Evolutionary conservation across 2,113 vertebrate genomes (phyloP).

Genomic region (Epinephelus cyanopodus): DNA sequence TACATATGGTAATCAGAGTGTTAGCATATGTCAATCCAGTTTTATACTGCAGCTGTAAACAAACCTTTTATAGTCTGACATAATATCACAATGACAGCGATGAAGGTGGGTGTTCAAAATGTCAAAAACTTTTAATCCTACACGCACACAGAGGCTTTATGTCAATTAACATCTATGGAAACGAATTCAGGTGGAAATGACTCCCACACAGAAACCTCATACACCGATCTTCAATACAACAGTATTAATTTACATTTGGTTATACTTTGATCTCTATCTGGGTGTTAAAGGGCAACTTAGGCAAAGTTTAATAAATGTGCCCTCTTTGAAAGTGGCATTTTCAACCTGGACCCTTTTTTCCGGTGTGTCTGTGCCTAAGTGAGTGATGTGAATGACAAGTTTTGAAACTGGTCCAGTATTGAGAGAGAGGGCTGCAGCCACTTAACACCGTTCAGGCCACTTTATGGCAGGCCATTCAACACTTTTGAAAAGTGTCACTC

Average conservation of each 20-base stretch:
- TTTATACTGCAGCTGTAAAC: neutral
- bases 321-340: too few relatives aligned
- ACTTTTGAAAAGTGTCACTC: too few relatives aligned
- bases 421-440: too few relatives aligned
- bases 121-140: slow-evolving; percentile 5
- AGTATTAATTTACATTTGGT: neutral
- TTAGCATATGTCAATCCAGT: neutral
- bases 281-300: neutral
- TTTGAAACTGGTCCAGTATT: too few relatives aligned
- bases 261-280: neutral
- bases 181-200: slow-evolving; percentile 49
- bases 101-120: slow-evolving; percentile 49
- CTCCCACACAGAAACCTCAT: slow-evolving; percentile 55
- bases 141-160: slow-evolving; percentile 29
- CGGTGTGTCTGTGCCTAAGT: too few relatives aligned
- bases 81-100: neutral
- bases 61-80: neutral
- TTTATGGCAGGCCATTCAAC: too few relatives aligned
- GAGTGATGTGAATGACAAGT: too few relatives aligned
- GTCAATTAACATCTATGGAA: slow-evolving; percentile 46
- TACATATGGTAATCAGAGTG: neutral
- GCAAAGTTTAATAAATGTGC: too few relatives aligned
- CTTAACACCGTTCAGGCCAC: too few relatives aligned
- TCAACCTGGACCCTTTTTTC: too few relatives aligned
- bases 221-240: neutral